phyloP scores from a whole-genome alignment of 2,113 vertebrate genomes.

The Serilophus lunatus region DNA sequence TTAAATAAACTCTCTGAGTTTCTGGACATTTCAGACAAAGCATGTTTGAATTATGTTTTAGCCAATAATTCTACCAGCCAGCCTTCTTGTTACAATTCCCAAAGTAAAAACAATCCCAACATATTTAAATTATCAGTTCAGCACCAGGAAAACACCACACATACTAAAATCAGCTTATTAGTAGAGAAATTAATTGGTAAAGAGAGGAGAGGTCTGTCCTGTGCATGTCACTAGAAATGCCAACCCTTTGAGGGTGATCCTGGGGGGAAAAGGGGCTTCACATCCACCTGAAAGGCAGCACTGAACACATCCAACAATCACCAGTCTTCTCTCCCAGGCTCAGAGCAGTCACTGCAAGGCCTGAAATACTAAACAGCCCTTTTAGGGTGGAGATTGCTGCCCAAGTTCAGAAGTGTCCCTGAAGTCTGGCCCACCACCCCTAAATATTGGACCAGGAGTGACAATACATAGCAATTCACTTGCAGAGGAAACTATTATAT shows the following conservation, averaged over 20 bases:
- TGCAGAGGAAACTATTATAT: background rate
- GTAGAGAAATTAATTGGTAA: background rate
- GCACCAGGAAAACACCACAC: background rate
- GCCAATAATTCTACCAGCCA: background rate
- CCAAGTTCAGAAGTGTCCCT: background rate
- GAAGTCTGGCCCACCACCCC: background rate
- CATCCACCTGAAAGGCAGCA: background rate
- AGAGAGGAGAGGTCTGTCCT: background rate
- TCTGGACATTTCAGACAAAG: background rate
- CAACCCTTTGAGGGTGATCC: background rate
- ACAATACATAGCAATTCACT: background rate
- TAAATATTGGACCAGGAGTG: background rate
- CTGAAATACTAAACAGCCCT: background rate
- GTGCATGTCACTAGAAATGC: background rate
- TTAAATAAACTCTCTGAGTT: background rate
- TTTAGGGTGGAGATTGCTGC: background rate
- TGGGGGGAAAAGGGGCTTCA: background rate
- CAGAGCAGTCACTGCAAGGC: background rate
- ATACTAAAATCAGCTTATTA: background rate
- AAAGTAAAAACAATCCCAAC: background rate
- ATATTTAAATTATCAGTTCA: background rate
- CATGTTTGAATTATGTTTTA: background rate
- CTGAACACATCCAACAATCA: background rate
- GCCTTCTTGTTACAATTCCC: background rate
- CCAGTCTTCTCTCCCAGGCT: background rate